These are phyloP conservation scores for Mareca penelope DNA, from an alignment of 2,797 vertebrate genomes.

Conservation along the genomic window DNA sequence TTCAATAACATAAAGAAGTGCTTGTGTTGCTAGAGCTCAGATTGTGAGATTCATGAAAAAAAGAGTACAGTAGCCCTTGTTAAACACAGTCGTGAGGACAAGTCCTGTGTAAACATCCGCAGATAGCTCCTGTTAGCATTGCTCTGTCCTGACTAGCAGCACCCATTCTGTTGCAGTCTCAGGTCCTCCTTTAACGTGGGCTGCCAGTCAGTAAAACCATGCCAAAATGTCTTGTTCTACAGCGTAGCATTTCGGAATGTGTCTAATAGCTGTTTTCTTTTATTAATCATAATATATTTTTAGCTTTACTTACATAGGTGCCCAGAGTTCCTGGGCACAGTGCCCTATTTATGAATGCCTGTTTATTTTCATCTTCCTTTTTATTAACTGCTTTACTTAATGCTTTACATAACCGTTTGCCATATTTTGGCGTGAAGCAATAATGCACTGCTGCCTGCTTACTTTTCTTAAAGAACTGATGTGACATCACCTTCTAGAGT, in stretches of 20 bases:
- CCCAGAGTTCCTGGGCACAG: slow-evolving; percentile 57
- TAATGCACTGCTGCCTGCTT: slow-evolving; percentile 4
- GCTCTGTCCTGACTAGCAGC: neutral
- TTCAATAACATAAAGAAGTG: neutral
- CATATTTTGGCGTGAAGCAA: neutral
- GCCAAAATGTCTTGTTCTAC: slow-evolving; percentile 59
- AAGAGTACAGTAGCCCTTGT: neutral
- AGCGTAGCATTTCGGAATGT: slow-evolving; percentile 43
- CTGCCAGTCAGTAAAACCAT: slow-evolving; percentile 20
- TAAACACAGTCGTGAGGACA: neutral
- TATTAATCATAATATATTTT: slow-evolving; percentile 69
- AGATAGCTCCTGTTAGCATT: neutral
- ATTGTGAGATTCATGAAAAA: neutral
- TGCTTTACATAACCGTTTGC: slow-evolving; percentile 46
- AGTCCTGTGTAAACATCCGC: neutral
- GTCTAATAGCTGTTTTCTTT: slow-evolving; percentile 65
- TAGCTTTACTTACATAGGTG: slow-evolving; percentile 66
- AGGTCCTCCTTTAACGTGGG: neutral
- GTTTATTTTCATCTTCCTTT: slow-evolving; percentile 65
- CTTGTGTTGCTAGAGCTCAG: neutral
- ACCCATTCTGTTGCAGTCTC: neutral
- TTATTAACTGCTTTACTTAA: slow-evolving; percentile 53
- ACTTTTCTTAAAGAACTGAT: slow-evolving; percentile 34
- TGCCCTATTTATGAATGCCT: slow-evolving; percentile 36
- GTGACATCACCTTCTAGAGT: neutral